These are phyloP conservation scores for Ganaspis brasiliensis DNA, from an alignment of 2,888 invertebrate genomes.

Conservation along the genomic window DNA sequence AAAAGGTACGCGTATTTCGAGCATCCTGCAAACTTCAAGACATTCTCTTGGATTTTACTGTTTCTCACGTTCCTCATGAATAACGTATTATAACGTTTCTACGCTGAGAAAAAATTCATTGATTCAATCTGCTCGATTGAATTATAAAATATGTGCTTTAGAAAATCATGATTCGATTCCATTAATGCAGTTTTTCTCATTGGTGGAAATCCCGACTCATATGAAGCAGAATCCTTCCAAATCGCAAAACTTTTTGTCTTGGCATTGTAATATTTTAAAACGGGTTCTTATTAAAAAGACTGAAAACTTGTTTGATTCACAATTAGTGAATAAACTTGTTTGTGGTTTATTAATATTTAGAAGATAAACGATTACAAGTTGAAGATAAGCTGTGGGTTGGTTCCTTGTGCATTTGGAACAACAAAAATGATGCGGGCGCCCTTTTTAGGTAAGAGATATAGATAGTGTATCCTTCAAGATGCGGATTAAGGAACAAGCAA, in stretches of 20 bases:
- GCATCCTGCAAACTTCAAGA: slow-evolving; percentile 2
- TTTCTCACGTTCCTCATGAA: slow-evolving; percentile 56
- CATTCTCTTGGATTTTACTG: slow-evolving; percentile 28
- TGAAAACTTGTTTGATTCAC: too few species aligned
- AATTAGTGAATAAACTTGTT: too few species aligned
- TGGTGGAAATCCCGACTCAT: background rate
- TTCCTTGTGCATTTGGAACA: slow-evolving; percentile 53
- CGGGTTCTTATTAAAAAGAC: too few species aligned
- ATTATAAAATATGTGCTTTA: slow-evolving; percentile 24
- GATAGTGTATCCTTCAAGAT: slow-evolving; percentile 47
- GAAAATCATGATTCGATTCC: background rate
- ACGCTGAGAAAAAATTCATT: slow-evolving; percentile 18
- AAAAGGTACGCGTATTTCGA: slow-evolving; percentile 23
- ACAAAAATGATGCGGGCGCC: slow-evolving; percentile 56
- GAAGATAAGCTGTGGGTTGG: background rate
- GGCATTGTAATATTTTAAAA: too few species aligned
- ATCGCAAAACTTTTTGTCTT: too few species aligned
- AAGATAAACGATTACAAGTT: background rate
- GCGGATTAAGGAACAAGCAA: slow-evolving; percentile 51
- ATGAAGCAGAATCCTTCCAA: too few species aligned
- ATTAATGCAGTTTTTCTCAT: slow-evolving; percentile 2
- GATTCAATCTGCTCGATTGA: slow-evolving; percentile 10
- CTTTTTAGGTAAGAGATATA: slow-evolving; percentile 8
- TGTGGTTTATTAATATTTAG: too few species aligned
- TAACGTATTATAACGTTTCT: slow-evolving; percentile 45